Percentiles rank a stretch among this genome's conserved stretches.
Evolutionary conservation across 2,888 invertebrate species (phyloP).

Genomic region (Linyphia triangularis): DNA sequence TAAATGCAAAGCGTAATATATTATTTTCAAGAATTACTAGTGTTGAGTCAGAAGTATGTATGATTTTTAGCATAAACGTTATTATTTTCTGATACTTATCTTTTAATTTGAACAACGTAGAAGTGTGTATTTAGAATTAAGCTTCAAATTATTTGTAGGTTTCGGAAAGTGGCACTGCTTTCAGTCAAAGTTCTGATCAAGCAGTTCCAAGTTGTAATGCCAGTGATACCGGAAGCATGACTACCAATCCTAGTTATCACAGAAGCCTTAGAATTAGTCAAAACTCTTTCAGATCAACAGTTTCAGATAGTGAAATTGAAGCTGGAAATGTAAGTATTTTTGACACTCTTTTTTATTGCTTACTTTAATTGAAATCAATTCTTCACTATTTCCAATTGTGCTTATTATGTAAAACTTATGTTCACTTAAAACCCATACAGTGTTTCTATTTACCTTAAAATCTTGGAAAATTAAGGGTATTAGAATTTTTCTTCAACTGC

Average conservation of each 20-base stretch:
- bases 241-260: constrained; percentile 87
- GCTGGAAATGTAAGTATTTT: constrained; percentile 75
- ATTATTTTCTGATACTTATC: neutral
- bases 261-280: constrained; percentile 86
- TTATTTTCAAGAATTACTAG: constrained; percentile 91
- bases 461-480: too few relatives aligned
- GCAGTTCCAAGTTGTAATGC: constrained; percentile 77
- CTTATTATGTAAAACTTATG: too few relatives aligned
- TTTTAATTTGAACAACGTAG: neutral
- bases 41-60: constrained; percentile 92
- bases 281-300: constrained; percentile 88
- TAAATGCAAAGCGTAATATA: constrained; percentile 93
- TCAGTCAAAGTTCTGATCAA: constrained; percentile 77
- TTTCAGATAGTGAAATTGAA: constrained; percentile 96
- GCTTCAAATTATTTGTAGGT: constrained; percentile 69
- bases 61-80: neutral
- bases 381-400: neutral
- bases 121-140: neutral
- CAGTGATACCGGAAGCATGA: constrained; percentile 87
- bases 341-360: neutral
- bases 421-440: too few relatives aligned
- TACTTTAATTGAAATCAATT: neutral
- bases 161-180: constrained; percentile 81
- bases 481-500: too few relatives aligned
- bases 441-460: too few relatives aligned